Evolutionary conservation across 2,113 vertebrate species (phyloP).

Genomic region (Colistium nudipinnis): DNA sequence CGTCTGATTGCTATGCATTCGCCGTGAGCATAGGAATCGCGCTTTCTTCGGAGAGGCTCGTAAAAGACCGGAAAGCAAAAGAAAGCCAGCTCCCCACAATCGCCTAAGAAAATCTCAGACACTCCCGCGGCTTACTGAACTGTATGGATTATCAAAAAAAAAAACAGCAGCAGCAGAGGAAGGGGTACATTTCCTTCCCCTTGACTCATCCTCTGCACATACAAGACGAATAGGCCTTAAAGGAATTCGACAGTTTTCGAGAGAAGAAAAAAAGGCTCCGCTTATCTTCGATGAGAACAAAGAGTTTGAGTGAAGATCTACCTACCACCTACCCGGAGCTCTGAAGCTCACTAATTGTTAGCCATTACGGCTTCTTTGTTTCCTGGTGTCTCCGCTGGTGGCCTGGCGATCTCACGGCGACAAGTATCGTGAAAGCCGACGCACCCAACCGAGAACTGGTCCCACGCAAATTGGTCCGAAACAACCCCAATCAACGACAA

Average conservation of each 20-base stretch:
- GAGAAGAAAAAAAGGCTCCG: too few species aligned
- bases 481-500: not conserved
- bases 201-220: constrained; percentile 6
- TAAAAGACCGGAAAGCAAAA: constrained; percentile 40
- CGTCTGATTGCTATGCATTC: constrained; percentile 18
- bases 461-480: not conserved
- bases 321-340: too few species aligned
- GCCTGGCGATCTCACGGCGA: not conserved
- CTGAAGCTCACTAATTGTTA: too few species aligned
- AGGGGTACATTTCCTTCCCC: constrained; percentile 9
- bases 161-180: constrained; percentile 20
- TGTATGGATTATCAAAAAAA: constrained; percentile 14
- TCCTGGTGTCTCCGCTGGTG: not conserved
- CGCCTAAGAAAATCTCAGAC: constrained; percentile 30
- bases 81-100: constrained; percentile 12
- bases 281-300: not conserved
- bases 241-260: too few species aligned
- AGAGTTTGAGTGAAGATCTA: too few species aligned
- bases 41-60: constrained; percentile 1
- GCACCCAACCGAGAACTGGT: not conserved
- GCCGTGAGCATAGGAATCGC: constrained; percentile 17
- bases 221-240: not conserved
- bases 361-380: not conserved
- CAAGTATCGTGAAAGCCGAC: not conserved
- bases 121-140: not conserved